These are phyloP conservation scores for Echinometra lucunter DNA, from an alignment of 53 echinoderm and acorn worm genomes.

Conservation along the genomic window DNA sequence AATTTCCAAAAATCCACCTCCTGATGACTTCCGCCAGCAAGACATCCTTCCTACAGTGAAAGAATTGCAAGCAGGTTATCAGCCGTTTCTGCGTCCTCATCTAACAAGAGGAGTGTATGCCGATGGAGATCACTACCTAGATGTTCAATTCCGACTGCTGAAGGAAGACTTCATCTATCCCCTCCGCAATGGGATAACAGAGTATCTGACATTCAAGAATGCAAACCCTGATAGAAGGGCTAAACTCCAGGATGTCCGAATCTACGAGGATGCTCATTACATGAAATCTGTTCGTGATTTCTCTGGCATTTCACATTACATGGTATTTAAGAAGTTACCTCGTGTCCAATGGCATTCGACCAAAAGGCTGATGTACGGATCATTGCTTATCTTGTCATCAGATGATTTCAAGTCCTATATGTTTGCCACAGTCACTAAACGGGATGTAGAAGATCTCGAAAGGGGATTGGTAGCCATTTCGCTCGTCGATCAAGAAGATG, in stretches of 20 bases:
- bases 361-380: conserved; percentile 86
- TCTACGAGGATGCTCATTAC: conserved; percentile 54
- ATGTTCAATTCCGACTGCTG: conserved; percentile 91
- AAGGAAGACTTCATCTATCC: conserved; percentile 89
- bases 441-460: conserved; percentile 71
- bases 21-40: conserved; percentile 82
- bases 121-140: conserved; percentile 84
- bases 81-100: conserved; percentile 81
- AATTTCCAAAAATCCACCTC: conserved; percentile 62
- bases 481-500: conserved; percentile 53
- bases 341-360: conserved; percentile 80
- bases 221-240: conserved; percentile 5
- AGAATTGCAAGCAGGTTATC: conserved; percentile 67
- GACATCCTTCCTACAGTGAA: conserved; percentile 72
- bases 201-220: conserved; percentile 65
- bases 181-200: conserved; percentile 80
- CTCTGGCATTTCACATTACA: conserved; percentile 54
- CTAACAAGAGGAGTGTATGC: conserved; percentile 76
- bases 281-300: background rate
- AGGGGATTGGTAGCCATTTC: conserved; percentile 71
- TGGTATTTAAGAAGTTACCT: conserved; percentile 72
- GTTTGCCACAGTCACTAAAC: conserved; percentile 84
- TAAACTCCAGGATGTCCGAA: conserved; percentile 44
- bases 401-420: conserved; percentile 78
- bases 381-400: conserved; percentile 79